A percentile compares a stretch with the other conserved stretches of the same genome.
These are phyloP conservation scores for Helicolenus hilgendorfi DNA, from an alignment of 2,797 vertebrate genomes.

Conservation along the genomic window DNA sequence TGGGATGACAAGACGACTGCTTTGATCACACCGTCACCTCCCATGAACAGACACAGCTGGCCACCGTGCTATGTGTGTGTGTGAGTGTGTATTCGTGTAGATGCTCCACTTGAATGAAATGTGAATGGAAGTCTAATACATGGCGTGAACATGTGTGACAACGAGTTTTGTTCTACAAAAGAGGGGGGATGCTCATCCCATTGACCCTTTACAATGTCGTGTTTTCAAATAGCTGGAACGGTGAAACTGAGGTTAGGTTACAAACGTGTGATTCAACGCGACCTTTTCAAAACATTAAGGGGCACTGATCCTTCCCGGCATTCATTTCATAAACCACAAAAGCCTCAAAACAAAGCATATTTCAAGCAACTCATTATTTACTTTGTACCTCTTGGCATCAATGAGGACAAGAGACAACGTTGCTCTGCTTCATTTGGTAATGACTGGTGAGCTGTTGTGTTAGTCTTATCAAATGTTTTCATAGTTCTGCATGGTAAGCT, in stretches of 20 bases:
- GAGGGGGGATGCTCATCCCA: not conserved
- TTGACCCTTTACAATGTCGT: not conserved
- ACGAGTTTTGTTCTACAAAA: not conserved
- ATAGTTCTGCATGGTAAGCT: not conserved
- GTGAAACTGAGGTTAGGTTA: not conserved
- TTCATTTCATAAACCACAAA: slow-evolving; percentile 9
- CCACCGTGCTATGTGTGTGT: slow-evolving; percentile 4
- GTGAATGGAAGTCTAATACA: slow-evolving; percentile 3
- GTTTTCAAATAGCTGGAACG: not conserved
- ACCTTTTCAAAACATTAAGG: not conserved
- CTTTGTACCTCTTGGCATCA: not conserved
- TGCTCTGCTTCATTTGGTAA: not conserved
- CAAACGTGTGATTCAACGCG: not conserved
- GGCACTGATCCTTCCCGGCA: not conserved
- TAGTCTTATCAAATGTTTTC: not conserved
- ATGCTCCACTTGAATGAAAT: not conserved
- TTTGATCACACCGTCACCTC: slow-evolving; percentile 80
- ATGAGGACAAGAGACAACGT: not conserved
- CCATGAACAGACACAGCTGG: slow-evolving; percentile 69
- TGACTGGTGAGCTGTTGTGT: not conserved
- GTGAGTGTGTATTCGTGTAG: slow-evolving; percentile 2
- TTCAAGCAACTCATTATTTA: not conserved
- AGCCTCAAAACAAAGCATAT: slow-evolving; percentile 1
- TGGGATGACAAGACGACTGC: slow-evolving; percentile 64
- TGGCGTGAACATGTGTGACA: not conserved